Evolutionary conservation across 2,888 invertebrate species (phyloP).

Genomic region (Napeogenes sylphis): DNA sequence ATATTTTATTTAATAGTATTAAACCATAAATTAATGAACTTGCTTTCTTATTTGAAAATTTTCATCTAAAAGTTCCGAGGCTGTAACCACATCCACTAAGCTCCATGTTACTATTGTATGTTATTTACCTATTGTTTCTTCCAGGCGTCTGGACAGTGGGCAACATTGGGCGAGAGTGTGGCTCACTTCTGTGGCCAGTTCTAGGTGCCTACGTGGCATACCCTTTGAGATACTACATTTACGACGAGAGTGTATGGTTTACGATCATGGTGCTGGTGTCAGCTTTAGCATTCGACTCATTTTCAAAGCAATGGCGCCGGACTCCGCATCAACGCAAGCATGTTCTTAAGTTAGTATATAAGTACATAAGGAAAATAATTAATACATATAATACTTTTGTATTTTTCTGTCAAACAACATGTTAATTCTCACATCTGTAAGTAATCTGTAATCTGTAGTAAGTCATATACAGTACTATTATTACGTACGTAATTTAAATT

Average conservation of each 20-base stretch:
- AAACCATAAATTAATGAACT: background rate
- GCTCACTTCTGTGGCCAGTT: slow-evolving; percentile 83
- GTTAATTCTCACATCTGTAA: too few species aligned
- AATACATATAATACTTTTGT: too few species aligned
- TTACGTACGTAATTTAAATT: background rate
- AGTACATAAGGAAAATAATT: slow-evolving; percentile 21
- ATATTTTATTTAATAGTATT: background rate
- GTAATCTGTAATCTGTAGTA: too few species aligned
- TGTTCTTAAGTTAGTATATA: slow-evolving; percentile 48
- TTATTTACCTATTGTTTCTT: slow-evolving; percentile 33
- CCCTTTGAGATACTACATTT: slow-evolving; percentile 83
- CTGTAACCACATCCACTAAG: too few species aligned
- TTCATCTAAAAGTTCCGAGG: too few species aligned
- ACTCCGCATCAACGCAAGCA: slow-evolving; percentile 74
- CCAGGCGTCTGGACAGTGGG: slow-evolving; percentile 93
- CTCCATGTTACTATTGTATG: too few species aligned
- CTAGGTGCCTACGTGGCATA: slow-evolving; percentile 82
- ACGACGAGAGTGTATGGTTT: slow-evolving; percentile 85
- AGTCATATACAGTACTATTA: too few species aligned
- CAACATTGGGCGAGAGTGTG: slow-evolving; percentile 91
- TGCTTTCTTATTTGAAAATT: background rate
- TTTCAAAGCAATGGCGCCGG: slow-evolving; percentile 87
- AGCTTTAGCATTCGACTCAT: slow-evolving; percentile 84
- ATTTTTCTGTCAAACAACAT: too few species aligned
- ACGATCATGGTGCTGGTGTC: slow-evolving; percentile 81